Conservation (phyloP, 2,797 vertebrate genomes). For the Mormyrus proboscirostris region DNA sequence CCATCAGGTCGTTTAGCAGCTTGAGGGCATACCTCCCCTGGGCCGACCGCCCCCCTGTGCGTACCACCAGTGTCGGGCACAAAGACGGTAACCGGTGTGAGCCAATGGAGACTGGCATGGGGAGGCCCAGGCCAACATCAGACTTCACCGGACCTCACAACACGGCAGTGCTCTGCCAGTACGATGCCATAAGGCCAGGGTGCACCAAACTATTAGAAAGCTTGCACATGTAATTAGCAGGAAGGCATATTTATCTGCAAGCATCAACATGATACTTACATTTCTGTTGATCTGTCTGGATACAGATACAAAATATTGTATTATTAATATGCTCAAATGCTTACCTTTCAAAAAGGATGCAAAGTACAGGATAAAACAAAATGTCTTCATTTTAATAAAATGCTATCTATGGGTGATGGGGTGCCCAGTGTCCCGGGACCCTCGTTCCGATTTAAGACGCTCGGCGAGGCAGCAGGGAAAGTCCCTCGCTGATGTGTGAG, state of each 20-base stretch:
- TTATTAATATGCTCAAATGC: slow-evolving; percentile 28
- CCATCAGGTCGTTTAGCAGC: slow-evolving; percentile 83
- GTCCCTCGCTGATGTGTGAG: slow-evolving; percentile 42
- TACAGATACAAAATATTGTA: neutral
- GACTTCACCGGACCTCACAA: neutral
- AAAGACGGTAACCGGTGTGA: neutral
- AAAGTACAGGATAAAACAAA: slow-evolving; percentile 53
- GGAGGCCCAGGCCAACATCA: neutral
- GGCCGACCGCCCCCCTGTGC: slow-evolving; percentile 69
- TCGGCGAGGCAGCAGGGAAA: slow-evolving; percentile 9
- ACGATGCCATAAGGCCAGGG: neutral
- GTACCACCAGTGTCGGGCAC: neutral
- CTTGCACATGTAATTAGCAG: neutral
- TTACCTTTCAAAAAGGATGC: slow-evolving; percentile 60
- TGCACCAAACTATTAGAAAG: neutral
- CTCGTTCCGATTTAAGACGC: slow-evolving; percentile 24
- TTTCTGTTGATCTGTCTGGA: neutral
- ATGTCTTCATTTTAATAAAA: slow-evolving; percentile 54
- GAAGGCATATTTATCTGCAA: neutral
- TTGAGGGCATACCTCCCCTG: slow-evolving; percentile 86
- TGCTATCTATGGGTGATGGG: neutral
- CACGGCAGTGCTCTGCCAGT: neutral
- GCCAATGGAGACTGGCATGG: neutral
- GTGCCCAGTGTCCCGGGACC: neutral
- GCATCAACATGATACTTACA: neutral